Evolutionary conservation across 2,888 invertebrate genomes (phyloP), one percentile per base, ranked within the genome.

Genomic region (Andrena flavipes): DNA sequence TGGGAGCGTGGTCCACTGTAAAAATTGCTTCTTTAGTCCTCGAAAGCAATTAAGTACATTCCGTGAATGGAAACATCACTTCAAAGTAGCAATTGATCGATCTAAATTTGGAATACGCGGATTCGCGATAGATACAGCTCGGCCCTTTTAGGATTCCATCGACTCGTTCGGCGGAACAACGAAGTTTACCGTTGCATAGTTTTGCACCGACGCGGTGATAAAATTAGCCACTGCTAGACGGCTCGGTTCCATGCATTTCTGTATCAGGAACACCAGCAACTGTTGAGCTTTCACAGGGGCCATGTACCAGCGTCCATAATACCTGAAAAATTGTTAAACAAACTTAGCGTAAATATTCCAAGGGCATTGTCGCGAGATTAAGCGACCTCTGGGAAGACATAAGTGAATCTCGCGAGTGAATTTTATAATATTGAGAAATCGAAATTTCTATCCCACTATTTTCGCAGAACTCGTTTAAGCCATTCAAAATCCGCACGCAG

Each of bases 181-280:
- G 59, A 70, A 62, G 26, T 42, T 75, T 60, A 75, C 69, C 75
- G 26, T 42, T 35, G 35, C 51, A 26, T 23, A 76, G 49, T 42
- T 51, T 51, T 70, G 13, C 60, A 62, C 3, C 62, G 69, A 60
- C 48, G 3, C 48, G 35, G 10, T 20, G 70, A 70, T 62, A 51
- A 70, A n/a, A 26, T 76, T 62, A 62, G 26, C 60, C 13, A 16
- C 2, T 51, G 62, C 51, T 20, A 76, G 35, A 62, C 60, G n/a
- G 3, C 35, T 20, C 26, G 51, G 60, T n/a, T 49, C 16, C 26
- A 2, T 48, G 33, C 33, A 49, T 49, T 54, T 60, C 48, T 35
- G 75, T 33, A 35, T 16, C 26, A 75, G 13, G n/a, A 30, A 4
- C 29, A 29, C 6, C 35, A 16, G 42, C 2, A n/a, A 33, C 54